Evolutionary conservation across 1,140 invertebrate genomes (phyloP).

Genomic region (Lucilia sericata): DNA sequence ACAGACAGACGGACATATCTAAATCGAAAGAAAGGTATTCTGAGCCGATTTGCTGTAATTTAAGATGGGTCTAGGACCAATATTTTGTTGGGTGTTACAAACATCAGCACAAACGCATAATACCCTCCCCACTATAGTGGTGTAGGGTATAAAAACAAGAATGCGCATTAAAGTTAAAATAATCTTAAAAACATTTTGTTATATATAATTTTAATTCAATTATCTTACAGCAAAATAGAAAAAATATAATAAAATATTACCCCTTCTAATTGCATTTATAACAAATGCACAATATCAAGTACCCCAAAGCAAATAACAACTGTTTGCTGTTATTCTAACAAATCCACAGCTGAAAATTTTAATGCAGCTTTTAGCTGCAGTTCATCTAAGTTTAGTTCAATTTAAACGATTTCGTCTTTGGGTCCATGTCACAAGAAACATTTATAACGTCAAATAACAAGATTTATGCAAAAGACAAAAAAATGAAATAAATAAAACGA

Average conservation of each 20-base stretch:
- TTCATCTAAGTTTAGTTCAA: background rate
- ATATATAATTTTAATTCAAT: background rate
- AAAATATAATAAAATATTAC: background rate
- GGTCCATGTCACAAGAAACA: constrained; percentile 33
- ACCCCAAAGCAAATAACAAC: no score
- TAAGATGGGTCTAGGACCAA: no score
- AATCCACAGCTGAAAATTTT: background rate
- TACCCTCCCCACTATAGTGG: no score
- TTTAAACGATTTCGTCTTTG: background rate
- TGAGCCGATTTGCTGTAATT: no score
- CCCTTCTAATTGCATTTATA: constrained; percentile 3
- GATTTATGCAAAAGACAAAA: constrained; percentile 35
- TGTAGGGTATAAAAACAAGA: no score
- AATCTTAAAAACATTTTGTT: background rate
- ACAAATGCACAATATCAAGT: background rate
- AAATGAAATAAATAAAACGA: constrained; percentile 1
- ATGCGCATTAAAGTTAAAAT: background rate
- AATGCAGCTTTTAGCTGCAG: background rate
- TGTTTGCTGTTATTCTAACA: background rate
- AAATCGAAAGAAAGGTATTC: no score
- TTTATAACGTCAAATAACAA: constrained; percentile 43
- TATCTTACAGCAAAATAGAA: background rate
- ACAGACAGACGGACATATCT: no score
- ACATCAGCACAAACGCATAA: no score
- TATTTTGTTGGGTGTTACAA: no score